These are phyloP conservation scores for Hoplostethus mediterraneus DNA, from an alignment of 2,797 vertebrate genomes.

Conservation along the genomic window DNA sequence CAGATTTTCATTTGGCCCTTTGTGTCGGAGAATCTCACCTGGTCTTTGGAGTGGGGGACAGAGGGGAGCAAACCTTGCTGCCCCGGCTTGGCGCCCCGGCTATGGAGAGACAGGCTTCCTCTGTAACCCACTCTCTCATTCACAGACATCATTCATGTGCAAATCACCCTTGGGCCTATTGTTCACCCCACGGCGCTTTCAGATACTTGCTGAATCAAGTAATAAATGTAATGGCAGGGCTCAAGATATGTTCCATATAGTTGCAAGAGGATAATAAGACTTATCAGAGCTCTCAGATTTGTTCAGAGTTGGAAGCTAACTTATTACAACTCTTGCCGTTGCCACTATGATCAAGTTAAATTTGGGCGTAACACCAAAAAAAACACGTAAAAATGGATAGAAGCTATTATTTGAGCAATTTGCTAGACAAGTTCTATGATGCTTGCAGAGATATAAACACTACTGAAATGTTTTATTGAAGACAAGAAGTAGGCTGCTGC, in stretches of 20 bases:
- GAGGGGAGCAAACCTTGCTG: slow-evolving; percentile 77
- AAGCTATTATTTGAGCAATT: background rate
- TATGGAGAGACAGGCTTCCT: slow-evolving; percentile 79
- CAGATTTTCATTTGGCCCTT: slow-evolving; percentile 79
- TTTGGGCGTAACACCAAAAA: background rate
- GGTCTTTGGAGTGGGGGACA: slow-evolving; percentile 79
- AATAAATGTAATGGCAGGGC: slow-evolving; percentile 77
- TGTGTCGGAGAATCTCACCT: slow-evolving; percentile 85
- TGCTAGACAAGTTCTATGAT: background rate
- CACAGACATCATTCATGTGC: slow-evolving; percentile 86
- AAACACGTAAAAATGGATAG: background rate
- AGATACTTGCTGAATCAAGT: slow-evolving; percentile 83
- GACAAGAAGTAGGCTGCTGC: too few relatives aligned
- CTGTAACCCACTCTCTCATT: slow-evolving; percentile 82
- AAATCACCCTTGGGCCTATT: slow-evolving; percentile 81
- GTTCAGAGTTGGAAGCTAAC: background rate
- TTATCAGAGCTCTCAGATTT: slow-evolving; percentile 6
- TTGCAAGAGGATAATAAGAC: slow-evolving; percentile 52
- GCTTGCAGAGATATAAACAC: background rate
- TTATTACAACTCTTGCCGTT: slow-evolving; percentile 3
- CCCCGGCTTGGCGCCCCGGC: slow-evolving; percentile 46
- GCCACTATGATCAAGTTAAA: slow-evolving; percentile 18
- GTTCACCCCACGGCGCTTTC: slow-evolving; percentile 73
- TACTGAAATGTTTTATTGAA: background rate
- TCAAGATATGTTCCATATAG: slow-evolving; percentile 72